Base-by-base conservation (phyloP, 2,888 invertebrate genomes). In the Tubulanus polymorphus region DNA sequence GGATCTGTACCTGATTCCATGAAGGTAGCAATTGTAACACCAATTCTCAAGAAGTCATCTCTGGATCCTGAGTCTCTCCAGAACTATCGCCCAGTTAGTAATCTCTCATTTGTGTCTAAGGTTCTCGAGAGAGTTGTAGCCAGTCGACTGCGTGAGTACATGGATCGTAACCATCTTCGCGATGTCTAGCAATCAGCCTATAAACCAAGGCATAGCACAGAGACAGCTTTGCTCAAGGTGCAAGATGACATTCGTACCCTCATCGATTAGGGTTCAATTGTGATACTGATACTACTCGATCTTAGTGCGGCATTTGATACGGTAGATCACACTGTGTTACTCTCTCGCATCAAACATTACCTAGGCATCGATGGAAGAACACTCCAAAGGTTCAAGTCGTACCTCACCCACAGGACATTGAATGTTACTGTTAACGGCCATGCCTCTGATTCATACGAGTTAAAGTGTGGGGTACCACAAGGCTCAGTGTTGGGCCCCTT, bases 241-340 rank as follows among this genome's bases (percentile, higher is more conserved):
- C 50, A 50, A 8, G 51, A 48, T 27, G 55, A 55, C 50, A 55
- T 50, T 15, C 26, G 18, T 29, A 12, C 1, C 32, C 45, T 35
- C 6, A 25, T 51, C 23, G 53, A 56, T 27, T 55, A 10, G 54
- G 51, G 28, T 37, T 18, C 51, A 37, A 48, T 56, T 10, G 51
- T 48, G 1, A 27, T 58, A 28, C 46, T 61, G 5, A 48, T 60
- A 10, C 51, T 60, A 29, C 52, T 60, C 1, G 57, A 62, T 45
- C 47, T 59, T 18, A 54, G 48, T 15, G 52, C 47, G 20, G 59
- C 56, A 26, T 61, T 61, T 41, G 57, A 61, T 28, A 61, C 60
- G 2, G 55, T 57, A 20, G 60, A 62, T 37, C 58, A 60, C 48
- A 49, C 26, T 5, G 59, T 10, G 10, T 32, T 54, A 30, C 2